Percentiles rank a stretch among this genome's conserved stretches.
These are phyloP conservation scores for Cepaea nemoralis DNA, from an alignment of 1,140 invertebrate species.

Conservation along the genomic window DNA sequence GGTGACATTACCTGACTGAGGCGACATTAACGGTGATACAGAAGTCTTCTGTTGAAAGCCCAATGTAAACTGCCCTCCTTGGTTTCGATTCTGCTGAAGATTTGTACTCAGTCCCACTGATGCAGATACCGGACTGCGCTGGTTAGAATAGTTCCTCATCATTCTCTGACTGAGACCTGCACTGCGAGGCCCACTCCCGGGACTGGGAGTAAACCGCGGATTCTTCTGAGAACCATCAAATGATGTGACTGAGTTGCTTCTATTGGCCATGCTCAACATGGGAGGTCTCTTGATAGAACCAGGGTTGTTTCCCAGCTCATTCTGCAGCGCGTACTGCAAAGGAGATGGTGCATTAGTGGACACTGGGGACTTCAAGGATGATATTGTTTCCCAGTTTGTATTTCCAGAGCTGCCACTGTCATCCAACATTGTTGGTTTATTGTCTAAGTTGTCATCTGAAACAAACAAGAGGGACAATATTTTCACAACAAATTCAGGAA, in stretches of 20 bases:
- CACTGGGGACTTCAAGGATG: slow-evolving; percentile 22
- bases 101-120: not conserved
- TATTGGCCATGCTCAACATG: slow-evolving; percentile 32
- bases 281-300: slow-evolving; percentile 25
- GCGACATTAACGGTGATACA: slow-evolving; percentile 54
- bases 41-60: slow-evolving; percentile 42
- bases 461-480: too few relatives aligned
- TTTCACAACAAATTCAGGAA: too few relatives aligned
- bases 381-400: slow-evolving; percentile 24
- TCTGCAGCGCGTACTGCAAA: slow-evolving; percentile 19
- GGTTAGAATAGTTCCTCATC: slow-evolving; percentile 51
- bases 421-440: slow-evolving; percentile 3
- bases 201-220: slow-evolving; percentile 56
- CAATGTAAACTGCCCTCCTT: slow-evolving; percentile 40
- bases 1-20: slow-evolving; percentile 56
- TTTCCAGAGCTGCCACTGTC: not conserved
- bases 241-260: slow-evolving; percentile 43
- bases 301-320: not conserved
- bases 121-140: slow-evolving; percentile 57
- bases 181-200: slow-evolving; percentile 41
- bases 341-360: slow-evolving; percentile 12
- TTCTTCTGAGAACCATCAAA: slow-evolving; percentile 59
- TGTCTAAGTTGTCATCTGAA: slow-evolving; percentile 15
- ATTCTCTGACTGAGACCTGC: slow-evolving; percentile 35
- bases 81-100: slow-evolving; percentile 36